Evolutionary conservation across 2,888 invertebrate genomes (phyloP).

Genomic region (Dioctria rufipes): DNA sequence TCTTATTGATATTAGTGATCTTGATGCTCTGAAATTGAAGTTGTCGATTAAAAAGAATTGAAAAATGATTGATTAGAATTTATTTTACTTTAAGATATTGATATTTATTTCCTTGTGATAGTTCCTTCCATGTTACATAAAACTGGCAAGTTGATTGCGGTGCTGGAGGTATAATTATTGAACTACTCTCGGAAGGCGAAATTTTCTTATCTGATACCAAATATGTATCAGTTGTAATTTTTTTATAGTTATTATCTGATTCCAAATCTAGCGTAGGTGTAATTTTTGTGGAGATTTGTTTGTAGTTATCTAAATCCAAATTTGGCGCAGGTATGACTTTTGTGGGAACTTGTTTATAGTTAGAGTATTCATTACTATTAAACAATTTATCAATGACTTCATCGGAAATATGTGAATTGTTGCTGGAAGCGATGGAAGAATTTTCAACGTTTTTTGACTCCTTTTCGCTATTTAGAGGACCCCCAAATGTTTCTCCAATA

Average conservation of each 20-base stretch:
- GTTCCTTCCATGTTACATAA: conserved; percentile 69
- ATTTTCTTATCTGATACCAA: conserved; percentile 58
- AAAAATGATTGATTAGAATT: neutral
- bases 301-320: neutral
- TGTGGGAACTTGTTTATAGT: conserved; percentile 66
- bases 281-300: neutral
- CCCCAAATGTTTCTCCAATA: conserved; percentile 65
- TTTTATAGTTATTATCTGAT: neutral
- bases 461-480: conserved; percentile 61
- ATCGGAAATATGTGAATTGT: conserved; percentile 67
- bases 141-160: conserved; percentile 68
- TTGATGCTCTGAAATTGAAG: conserved; percentile 64
- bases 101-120: conserved; percentile 66
- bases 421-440: conserved; percentile 46
- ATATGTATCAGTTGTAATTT: neutral
- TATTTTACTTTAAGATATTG: conserved; percentile 66
- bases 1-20: conserved; percentile 64
- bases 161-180: conserved; percentile 62
- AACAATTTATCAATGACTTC: conserved; percentile 70
- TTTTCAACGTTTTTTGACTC: conserved; percentile 63
- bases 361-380: conserved; percentile 67
- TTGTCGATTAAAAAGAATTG: conserved; percentile 9
- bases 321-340: conserved; percentile 25
- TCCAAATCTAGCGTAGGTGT: neutral
- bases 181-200: too few species aligned